phyloP scores from a whole-genome alignment of 23 tunicate species.

The Ascidia mentula region DNA sequence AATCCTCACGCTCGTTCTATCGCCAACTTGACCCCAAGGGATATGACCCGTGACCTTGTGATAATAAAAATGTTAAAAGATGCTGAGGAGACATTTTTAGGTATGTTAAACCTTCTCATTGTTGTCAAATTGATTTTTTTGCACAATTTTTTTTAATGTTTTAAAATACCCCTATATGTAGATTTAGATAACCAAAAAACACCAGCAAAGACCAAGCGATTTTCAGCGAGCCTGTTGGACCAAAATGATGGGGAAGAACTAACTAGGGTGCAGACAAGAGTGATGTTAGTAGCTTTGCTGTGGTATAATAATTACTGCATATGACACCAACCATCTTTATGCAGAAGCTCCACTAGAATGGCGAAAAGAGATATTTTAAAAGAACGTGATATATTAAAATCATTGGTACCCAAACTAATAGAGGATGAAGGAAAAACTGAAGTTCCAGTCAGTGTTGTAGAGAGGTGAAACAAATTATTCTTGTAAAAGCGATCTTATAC shows the following conservation, averaged over 20 bases:
- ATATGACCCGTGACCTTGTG: conserved; percentile 35
- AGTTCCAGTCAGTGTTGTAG: too few relatives aligned
- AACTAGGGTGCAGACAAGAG: conserved; percentile 20
- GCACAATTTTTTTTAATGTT: background rate
- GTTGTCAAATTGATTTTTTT: background rate
- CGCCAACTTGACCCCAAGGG: conserved; percentile 43
- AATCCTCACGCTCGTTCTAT: conserved; percentile 55
- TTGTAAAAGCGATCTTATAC: too few relatives aligned
- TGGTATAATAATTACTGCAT: too few relatives aligned
- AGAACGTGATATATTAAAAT: conserved; percentile 21
- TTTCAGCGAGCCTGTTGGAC: conserved; percentile 65
- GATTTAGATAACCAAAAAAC: conserved; percentile 53
- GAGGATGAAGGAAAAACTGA: conserved; percentile 29
- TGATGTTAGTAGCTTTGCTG: conserved; percentile 26
- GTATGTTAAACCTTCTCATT: background rate
- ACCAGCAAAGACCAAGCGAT: conserved; percentile 58
- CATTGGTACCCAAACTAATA: background rate
- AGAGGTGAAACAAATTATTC: too few relatives aligned
- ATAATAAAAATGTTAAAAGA: conserved; percentile 30
- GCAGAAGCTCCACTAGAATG: conserved; percentile 26
- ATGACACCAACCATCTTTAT: too few relatives aligned
- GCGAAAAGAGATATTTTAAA: conserved; percentile 34
- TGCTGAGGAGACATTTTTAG: conserved; percentile 68
- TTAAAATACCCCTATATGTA: background rate
- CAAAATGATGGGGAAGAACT: conserved; percentile 43